phyloP scores from a whole-genome alignment of 2,113 vertebrate species.

The Sminthopsis crassicaudata region DNA sequence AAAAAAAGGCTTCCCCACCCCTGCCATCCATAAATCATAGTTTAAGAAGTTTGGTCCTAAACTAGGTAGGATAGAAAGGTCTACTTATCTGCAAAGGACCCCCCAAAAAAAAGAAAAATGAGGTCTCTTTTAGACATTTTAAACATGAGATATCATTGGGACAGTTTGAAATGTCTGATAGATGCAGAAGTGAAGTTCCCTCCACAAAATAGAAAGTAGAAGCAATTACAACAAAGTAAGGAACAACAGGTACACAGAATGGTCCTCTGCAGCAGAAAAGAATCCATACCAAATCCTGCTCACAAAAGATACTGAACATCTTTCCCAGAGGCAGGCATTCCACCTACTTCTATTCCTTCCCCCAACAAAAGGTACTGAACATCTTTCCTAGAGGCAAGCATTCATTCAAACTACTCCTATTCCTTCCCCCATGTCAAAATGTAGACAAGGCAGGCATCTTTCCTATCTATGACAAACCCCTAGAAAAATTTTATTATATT shows the following conservation, averaged over 20 bases:
- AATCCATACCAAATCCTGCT: background rate
- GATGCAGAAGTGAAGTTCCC: too few relatives aligned
- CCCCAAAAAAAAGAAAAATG: too few relatives aligned
- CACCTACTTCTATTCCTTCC: background rate
- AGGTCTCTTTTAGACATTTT: too few relatives aligned
- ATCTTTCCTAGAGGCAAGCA: too few relatives aligned
- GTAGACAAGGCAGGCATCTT: background rate
- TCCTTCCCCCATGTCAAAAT: background rate
- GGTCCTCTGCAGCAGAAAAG: background rate
- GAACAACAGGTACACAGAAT: background rate
- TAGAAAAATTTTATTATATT: conserved; percentile 29
- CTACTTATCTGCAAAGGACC: too few relatives aligned
- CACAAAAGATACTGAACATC: background rate
- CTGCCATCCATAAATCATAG: too few relatives aligned
- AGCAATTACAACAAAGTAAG: background rate
- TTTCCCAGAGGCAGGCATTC: background rate
- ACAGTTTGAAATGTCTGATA: too few relatives aligned
- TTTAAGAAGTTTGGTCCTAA: too few relatives aligned
- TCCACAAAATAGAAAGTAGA: background rate
- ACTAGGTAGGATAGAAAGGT: too few relatives aligned
- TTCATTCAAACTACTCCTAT: too few relatives aligned
- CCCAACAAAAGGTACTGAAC: background rate
- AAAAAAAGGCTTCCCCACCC: too few relatives aligned
- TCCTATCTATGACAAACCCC: background rate
- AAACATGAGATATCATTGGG: too few relatives aligned